phyloP scores from a whole-genome alignment of 2,113 vertebrate species.

The Poeciliopsis turrubarensis region DNA sequence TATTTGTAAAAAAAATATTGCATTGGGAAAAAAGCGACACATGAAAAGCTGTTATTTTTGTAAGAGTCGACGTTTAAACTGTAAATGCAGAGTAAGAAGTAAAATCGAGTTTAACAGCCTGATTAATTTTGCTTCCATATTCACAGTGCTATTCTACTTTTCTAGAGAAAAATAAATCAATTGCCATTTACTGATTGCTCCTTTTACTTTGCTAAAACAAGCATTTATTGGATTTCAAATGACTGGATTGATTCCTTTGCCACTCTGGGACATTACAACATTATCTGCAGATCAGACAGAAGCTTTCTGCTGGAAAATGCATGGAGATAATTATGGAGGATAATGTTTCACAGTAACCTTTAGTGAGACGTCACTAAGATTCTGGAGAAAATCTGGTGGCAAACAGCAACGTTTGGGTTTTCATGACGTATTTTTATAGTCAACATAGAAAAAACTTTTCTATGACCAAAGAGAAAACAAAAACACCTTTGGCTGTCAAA shows the following conservation, averaged over 20 bases:
- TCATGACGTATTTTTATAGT: background rate
- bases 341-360: background rate
- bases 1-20: too few relatives aligned
- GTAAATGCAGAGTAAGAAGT: background rate
- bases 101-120: background rate
- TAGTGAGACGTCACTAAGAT: background rate
- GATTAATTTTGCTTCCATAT: background rate
- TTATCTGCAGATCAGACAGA: background rate
- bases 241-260: background rate
- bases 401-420: background rate
- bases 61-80: too few relatives aligned
- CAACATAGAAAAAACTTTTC: background rate
- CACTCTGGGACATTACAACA: background rate
- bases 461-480: too few relatives aligned
- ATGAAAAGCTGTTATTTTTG: too few relatives aligned
- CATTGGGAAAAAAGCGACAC: too few relatives aligned
- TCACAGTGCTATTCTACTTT: background rate
- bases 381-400: background rate
- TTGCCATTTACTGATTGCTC: background rate
- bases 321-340: background rate
- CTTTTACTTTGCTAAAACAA: background rate
- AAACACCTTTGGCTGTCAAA: too few relatives aligned
- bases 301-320: background rate
- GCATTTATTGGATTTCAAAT: background rate
- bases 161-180: background rate